A percentile compares a stretch with the other conserved stretches of the same genome.
These are phyloP conservation scores for Cistogaster globosa DNA, from an alignment of 2,888 invertebrate species.

Conservation along the genomic window DNA sequence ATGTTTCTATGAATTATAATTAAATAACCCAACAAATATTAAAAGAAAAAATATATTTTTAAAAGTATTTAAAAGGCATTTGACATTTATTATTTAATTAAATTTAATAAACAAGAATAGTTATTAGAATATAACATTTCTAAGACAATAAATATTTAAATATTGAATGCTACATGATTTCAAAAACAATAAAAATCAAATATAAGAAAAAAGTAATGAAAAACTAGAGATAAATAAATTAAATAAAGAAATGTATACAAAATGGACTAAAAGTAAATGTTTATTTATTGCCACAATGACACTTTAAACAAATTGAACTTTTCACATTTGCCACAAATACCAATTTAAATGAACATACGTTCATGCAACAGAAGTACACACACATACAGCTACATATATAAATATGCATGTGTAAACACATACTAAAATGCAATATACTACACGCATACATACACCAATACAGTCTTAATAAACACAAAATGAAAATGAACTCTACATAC, in stretches of 20 bases:
- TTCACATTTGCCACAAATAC: conserved; percentile 71
- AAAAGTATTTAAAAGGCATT: neutral
- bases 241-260: conserved; percentile 38
- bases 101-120: no score
- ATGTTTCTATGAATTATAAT: no score
- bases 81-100: neutral
- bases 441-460: neutral
- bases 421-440: no score
- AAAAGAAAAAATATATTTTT: no score
- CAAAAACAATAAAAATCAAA: neutral
- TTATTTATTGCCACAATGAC: conserved; percentile 69
- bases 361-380: neutral
- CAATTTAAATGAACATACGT: conserved; percentile 67
- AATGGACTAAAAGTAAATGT: conserved; percentile 60
- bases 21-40: no score
- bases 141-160: no score
- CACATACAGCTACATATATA: neutral
- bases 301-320: conserved; percentile 73
- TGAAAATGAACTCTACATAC: conserved; percentile 48
- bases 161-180: neutral
- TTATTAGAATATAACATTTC: no score
- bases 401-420: neutral
- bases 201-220: conserved; percentile 6
- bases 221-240: conserved; percentile 41
- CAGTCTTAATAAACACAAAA: conserved; percentile 26